phyloP scores from a whole-genome alignment of 2,888 invertebrate genomes.

The Conops quadrifasciatus region DNA sequence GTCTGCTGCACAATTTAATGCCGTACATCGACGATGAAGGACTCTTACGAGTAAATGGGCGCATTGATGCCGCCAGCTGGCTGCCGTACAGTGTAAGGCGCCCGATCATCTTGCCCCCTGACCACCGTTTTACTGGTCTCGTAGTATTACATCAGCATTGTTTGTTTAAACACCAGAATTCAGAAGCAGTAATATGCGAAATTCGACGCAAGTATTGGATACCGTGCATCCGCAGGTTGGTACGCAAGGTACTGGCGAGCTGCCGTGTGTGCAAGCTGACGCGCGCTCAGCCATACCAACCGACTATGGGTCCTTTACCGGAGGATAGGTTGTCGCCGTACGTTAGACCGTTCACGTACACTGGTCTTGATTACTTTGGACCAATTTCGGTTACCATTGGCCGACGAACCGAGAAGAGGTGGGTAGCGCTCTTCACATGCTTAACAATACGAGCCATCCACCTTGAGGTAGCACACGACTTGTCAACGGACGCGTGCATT shows the following conservation, averaged over 20 bases:
- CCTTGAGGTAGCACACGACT: not conserved
- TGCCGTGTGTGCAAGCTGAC: not conserved
- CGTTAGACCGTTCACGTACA: too few relatives aligned
- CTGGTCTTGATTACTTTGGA: not conserved
- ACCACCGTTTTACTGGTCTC: too few relatives aligned
- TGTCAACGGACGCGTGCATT: conserved; percentile 1
- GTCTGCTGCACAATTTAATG: not conserved
- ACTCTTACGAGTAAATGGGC: not conserved
- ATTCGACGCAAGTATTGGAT: not conserved
- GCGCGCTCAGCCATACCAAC: not conserved
- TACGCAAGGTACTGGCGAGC: not conserved
- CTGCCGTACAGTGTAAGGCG: not conserved
- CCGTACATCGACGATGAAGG: not conserved
- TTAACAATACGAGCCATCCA: not conserved
- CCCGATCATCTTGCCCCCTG: too few relatives aligned
- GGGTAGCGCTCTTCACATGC: too few relatives aligned
- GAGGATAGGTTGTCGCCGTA: not conserved
- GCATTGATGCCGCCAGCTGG: not conserved
- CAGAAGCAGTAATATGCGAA: too few relatives aligned
- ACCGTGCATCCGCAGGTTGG: not conserved
- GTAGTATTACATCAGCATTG: too few relatives aligned
- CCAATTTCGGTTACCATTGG: not conserved
- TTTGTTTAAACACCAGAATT: too few relatives aligned
- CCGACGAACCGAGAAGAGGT: not conserved
- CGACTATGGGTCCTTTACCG: not conserved